Conservation (phyloP, 1,140 invertebrate species). For the Nylanderia fulva region DNA sequence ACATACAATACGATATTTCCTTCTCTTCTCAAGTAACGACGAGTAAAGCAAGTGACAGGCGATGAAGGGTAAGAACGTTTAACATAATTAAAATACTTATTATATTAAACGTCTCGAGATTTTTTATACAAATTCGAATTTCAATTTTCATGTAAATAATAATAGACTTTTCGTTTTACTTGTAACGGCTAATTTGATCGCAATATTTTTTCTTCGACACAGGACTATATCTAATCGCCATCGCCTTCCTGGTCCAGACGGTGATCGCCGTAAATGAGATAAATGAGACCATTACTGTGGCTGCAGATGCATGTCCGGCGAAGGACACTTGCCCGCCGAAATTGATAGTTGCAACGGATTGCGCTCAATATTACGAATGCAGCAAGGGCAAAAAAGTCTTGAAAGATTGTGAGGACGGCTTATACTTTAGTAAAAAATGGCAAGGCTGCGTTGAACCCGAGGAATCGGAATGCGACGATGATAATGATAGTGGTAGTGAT, state of each 20-base stretch:
- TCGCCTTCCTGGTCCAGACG: slow-evolving; percentile 20
- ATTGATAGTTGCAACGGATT: not conserved
- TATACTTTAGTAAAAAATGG: not conserved
- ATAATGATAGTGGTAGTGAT: too few species aligned
- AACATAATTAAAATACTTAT: not conserved
- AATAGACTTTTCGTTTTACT: not conserved
- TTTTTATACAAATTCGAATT: not conserved
- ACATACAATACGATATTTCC: not conserved
- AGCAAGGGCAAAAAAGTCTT: too few species aligned
- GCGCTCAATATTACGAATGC: not conserved
- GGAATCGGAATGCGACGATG: not conserved
- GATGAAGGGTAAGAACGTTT: slow-evolving; percentile 33
- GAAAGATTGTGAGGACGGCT: not conserved
- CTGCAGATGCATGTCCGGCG: not conserved
- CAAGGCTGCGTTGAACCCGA: not conserved
- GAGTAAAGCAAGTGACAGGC: not conserved
- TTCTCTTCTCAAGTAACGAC: not conserved
- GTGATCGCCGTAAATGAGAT: not conserved
- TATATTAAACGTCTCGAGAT: not conserved
- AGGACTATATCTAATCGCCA: slow-evolving; percentile 29
- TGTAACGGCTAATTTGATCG: not conserved
- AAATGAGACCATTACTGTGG: not conserved
- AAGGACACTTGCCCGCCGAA: not conserved
- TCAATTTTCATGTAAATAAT: not conserved
- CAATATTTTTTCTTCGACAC: not conserved